Percentiles rank a stretch among this genome's conserved stretches.
Conservation (phyloP, 1,140 invertebrate genomes). For the Stegodyphus dumicola region DNA sequence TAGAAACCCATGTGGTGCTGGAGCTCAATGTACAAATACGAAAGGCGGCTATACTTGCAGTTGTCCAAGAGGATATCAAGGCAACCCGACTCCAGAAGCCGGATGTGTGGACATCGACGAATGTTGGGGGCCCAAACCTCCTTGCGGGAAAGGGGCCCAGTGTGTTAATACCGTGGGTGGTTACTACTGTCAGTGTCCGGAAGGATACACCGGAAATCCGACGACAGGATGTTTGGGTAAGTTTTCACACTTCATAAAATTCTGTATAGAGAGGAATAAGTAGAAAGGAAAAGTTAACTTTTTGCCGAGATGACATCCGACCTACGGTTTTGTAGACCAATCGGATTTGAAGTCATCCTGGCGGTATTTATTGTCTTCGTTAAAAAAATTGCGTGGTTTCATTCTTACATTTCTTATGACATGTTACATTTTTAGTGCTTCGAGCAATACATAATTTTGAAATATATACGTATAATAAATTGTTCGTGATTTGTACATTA, state of each 20-base stretch:
- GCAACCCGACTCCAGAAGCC: constrained; percentile 74
- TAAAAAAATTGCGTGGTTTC: too few species aligned
- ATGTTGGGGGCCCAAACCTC: constrained; percentile 68
- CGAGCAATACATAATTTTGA: too few species aligned
- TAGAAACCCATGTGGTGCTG: constrained; percentile 76
- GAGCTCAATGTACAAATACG: constrained; percentile 79
- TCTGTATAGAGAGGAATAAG: too few species aligned
- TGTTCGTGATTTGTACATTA: too few species aligned
- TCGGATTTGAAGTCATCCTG: too few species aligned
- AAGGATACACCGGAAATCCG: constrained; percentile 76
- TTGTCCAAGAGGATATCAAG: constrained; percentile 80
- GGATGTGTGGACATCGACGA: constrained; percentile 72
- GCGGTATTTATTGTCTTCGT: too few species aligned
- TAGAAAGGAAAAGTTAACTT: too few species aligned
- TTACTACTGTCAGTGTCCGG: constrained; percentile 80
- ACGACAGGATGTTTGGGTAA: constrained; percentile 61
- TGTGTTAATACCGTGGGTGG: constrained; percentile 84
- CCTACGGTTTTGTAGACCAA: too few species aligned
- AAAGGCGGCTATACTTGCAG: constrained; percentile 79
- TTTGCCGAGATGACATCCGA: too few species aligned
- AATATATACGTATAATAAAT: too few species aligned
- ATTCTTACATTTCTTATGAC: too few species aligned
- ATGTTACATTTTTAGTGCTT: too few species aligned
- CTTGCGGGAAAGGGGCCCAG: constrained; percentile 86
- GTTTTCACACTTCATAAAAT: neutral